Percentiles rank a stretch among this genome's conserved stretches.
Conservation (phyloP, 2,888 invertebrate genomes). For the Rotaria sp. region DNA sequence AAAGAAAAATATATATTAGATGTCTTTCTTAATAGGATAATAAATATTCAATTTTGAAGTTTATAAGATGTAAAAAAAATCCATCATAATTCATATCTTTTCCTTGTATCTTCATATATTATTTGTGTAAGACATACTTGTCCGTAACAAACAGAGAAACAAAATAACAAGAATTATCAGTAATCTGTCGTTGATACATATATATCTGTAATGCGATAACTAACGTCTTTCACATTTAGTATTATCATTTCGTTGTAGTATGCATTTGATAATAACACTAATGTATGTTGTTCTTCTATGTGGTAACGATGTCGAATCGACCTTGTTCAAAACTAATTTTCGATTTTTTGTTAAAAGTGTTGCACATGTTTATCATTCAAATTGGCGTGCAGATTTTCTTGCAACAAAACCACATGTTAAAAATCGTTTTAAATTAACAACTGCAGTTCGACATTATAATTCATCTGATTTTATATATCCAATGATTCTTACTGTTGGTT, state of each 20-base stretch:
- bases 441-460: neutral
- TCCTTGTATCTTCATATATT: neutral
- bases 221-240: no score
- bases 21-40: no score
- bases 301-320: neutral
- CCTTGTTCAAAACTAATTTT: neutral
- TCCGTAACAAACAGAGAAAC: neutral
- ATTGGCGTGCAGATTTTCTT: neutral
- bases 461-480: neutral
- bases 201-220: neutral
- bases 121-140: neutral
- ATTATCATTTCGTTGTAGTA: neutral
- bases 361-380: neutral
- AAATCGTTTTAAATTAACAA: slow-evolving; percentile 30
- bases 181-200: neutral
- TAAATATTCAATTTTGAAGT: neutral
- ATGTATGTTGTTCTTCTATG: neutral
- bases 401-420: neutral
- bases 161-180: neutral
- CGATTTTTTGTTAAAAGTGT: neutral
- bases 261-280: neutral
- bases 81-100: neutral
- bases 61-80: neutral
- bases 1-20: no score
- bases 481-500: slow-evolving; percentile 1